These are phyloP conservation scores for Rhingia campestris DNA, from an alignment of 2,888 invertebrate species.

Conservation along the genomic window DNA sequence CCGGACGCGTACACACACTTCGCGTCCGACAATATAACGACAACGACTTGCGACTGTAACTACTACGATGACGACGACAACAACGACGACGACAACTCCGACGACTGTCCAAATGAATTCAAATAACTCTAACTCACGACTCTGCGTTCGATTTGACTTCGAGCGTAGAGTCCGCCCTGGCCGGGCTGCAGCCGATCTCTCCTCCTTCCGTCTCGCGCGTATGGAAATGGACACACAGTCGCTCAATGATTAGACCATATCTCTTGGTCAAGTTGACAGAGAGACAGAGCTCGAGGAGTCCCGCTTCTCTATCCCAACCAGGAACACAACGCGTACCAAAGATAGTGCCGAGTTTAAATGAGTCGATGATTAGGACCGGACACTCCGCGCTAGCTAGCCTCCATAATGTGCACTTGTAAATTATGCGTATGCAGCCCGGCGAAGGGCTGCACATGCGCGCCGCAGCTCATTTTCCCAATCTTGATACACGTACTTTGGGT, in stretches of 20 bases:
- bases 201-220: neutral
- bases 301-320: conserved; percentile 39
- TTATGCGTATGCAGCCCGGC: conserved; percentile 50
- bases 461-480: conserved; percentile 33
- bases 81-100: conserved; percentile 42
- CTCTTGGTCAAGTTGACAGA: conserved; percentile 73
- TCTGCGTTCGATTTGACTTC: conserved; percentile 73
- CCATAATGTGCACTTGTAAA: conserved; percentile 57
- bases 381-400: conserved; percentile 23
- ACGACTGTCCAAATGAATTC: conserved; percentile 70
- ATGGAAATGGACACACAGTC: conserved; percentile 54
- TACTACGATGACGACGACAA: neutral
- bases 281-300: conserved; percentile 58
- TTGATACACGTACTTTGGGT: conserved; percentile 18
- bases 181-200: too few species aligned
- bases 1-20: conserved; percentile 67
- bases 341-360: conserved; percentile 52
- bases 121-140: conserved; percentile 73
- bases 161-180: conserved; percentile 26
- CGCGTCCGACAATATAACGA: neutral
- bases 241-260: conserved; percentile 70
- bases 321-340: conserved; percentile 50
- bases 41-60: conserved; percentile 1
- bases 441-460: conserved; percentile 51
- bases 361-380: conserved; percentile 60